These are phyloP conservation scores for Sebastes vulpes DNA, from an alignment of 2,797 vertebrate species.

Conservation along the genomic window DNA sequence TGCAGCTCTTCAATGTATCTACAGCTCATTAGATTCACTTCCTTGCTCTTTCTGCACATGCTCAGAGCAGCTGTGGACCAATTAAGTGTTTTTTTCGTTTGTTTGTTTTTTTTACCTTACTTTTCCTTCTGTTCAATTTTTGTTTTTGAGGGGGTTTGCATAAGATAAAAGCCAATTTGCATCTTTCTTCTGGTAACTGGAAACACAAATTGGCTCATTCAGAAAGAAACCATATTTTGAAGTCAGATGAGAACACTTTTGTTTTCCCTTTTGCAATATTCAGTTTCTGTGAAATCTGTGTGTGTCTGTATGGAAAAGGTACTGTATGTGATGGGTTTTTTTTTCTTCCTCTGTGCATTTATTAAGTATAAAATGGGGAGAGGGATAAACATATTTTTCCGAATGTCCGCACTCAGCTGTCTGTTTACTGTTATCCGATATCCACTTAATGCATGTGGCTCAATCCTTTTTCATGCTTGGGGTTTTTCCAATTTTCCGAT, in stretches of 20 bases:
- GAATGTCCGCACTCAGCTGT: not conserved
- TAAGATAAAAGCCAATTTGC: not conserved
- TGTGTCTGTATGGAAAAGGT: not conserved
- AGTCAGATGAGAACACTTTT: not conserved
- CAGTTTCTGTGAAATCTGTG: not conserved
- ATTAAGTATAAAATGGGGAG: not conserved
- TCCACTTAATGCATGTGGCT: not conserved
- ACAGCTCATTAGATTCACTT: not conserved
- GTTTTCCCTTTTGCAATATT: not conserved
- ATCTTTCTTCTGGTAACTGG: not conserved
- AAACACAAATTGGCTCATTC: not conserved
- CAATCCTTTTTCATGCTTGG: not conserved
- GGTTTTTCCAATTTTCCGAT: not conserved
- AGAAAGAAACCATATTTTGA: not conserved
- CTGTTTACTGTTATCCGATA: not conserved
- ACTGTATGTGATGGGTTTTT: not conserved
- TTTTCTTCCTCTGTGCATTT: not conserved
- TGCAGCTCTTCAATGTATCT: not conserved
- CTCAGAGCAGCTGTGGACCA: not conserved
- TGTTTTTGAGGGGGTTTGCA: not conserved
- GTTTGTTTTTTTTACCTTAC: not conserved
- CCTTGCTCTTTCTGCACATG: not conserved
- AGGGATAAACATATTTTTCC: not conserved
- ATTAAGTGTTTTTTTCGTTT: not conserved
- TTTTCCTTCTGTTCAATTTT: not conserved